Evolutionary conservation across 1,140 invertebrate species (phyloP).

Genomic region (Neotoxoptera formosana): DNA sequence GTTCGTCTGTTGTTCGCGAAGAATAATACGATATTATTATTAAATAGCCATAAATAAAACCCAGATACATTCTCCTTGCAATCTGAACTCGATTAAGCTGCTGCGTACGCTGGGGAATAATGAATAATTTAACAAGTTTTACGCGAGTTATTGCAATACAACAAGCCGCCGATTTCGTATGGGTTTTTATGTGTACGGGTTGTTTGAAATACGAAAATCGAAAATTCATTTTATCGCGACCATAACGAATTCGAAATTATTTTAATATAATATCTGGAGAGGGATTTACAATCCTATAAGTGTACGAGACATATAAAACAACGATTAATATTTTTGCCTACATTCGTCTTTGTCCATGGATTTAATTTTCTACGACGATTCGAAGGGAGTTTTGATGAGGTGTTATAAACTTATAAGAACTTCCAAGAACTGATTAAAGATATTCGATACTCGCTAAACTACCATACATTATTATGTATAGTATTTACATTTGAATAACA

Average conservation of each 20-base stretch:
- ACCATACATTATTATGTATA: neutral
- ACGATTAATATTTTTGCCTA: neutral
- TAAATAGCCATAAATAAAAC: neutral
- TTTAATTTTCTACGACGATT: neutral
- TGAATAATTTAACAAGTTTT: conserved; percentile 28
- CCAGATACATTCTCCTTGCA: neutral
- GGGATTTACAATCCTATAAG: neutral
- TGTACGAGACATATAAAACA: neutral
- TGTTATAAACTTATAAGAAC: neutral
- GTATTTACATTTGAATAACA: neutral
- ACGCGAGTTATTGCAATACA: neutral
- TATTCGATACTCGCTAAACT: neutral
- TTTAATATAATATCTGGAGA: neutral
- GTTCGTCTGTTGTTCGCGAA: neutral
- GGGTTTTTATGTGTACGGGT: neutral
- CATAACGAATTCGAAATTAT: neutral
- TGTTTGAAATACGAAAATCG: neutral
- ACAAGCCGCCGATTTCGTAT: neutral
- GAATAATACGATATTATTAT: conserved; percentile 21
- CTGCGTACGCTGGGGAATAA: neutral
- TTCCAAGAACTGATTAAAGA: neutral
- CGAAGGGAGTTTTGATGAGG: neutral
- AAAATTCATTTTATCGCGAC: neutral
- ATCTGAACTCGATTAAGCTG: conserved; percentile 18
- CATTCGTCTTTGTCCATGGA: neutral